Base-by-base conservation (phyloP, 2,113 vertebrate genomes). In the Pachyramphus minor region DNA sequence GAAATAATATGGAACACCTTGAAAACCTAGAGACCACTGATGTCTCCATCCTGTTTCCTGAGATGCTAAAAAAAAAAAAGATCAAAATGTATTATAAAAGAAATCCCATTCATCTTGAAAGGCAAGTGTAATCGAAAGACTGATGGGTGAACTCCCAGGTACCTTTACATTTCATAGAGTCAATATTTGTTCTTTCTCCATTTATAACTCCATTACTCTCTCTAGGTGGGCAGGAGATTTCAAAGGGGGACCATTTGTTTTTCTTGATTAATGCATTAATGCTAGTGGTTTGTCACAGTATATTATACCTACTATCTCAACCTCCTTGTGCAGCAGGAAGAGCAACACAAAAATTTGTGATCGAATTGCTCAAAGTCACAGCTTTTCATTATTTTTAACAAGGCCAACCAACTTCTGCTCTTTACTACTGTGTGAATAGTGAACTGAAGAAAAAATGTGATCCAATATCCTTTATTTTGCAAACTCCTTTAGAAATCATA, bases 181-280 rank as follows among this genome's bases (percentile, higher is more conserved):
- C 96, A 97, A 96, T 97, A 96, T 96, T 97, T 97, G 90, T 78
- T 95, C 88, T 82, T 92, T 84, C 69, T 92, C 66, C 53, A 68
- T 97, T 96, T 96, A 94, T 95, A 94, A 93, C n/a, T 76, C 86
- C 74, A 96, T 96, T 96, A 93, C 56, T 96, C 86, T 96, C 72
- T 91, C 69, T 55, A 84, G 85, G 86, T 93, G 92, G 90, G 83
- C 86, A 90, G 85, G 85, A 90, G 96, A 72, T 94, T 95, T 95
- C 73, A 89, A 77, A 87, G 62, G 44, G 73, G 49, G 33, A 56
- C 23, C 41, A 68, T 95, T 95, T 96, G 69, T 92, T 92, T 71
- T 83, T 76, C 68, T 81, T 89, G 76, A 96, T 94, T 92, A 93
- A 75, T 92, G 80, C 62, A 82, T 94, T 92, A 92, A 87, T 75